Evolutionary conservation across 1,140 invertebrate genomes (phyloP).

Genomic region (Drosophila lacertosa): DNA sequence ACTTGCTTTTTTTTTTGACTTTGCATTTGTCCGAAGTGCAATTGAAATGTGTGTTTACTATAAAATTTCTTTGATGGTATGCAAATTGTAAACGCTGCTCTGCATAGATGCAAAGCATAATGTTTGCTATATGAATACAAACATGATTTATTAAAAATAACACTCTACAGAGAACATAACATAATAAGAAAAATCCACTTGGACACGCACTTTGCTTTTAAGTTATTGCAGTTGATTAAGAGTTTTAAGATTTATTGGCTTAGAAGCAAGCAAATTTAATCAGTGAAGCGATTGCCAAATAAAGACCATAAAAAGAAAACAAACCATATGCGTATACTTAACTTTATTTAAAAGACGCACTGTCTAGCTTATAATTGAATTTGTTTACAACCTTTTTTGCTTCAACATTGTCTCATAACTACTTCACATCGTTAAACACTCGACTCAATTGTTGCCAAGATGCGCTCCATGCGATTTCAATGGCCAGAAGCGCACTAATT

Average conservation of each 20-base stretch:
- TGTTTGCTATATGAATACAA: neutral
- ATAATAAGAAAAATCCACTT: constrained; percentile 12
- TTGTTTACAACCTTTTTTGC: neutral
- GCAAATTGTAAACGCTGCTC: constrained; percentile 31
- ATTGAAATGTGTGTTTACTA: constrained; percentile 60
- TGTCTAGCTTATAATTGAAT: neutral
- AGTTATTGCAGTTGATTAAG: neutral
- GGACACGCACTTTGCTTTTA: neutral
- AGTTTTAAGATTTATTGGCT: neutral
- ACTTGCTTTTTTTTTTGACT: constrained; percentile 10
- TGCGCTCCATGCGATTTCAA: constrained; percentile 33
- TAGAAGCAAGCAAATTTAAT: neutral
- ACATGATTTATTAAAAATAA: too few relatives aligned
- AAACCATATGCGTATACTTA: too few relatives aligned
- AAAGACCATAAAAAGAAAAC: too few relatives aligned
- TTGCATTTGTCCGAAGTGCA: constrained; percentile 39
- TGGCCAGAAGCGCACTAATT: constrained; percentile 37
- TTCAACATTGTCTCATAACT: neutral
- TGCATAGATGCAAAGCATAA: constrained; percentile 17
- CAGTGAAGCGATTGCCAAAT: neutral
- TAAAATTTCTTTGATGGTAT: constrained; percentile 55
- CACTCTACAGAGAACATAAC: neutral
- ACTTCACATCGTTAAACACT: constrained; percentile 31
- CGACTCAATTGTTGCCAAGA: constrained; percentile 30
- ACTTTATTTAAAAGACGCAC: neutral